Evolutionary conservation across 2,797 vertebrate genomes (phyloP), one percentile per base, ranked within the genome.

Genomic region (Falco biarmicus): DNA sequence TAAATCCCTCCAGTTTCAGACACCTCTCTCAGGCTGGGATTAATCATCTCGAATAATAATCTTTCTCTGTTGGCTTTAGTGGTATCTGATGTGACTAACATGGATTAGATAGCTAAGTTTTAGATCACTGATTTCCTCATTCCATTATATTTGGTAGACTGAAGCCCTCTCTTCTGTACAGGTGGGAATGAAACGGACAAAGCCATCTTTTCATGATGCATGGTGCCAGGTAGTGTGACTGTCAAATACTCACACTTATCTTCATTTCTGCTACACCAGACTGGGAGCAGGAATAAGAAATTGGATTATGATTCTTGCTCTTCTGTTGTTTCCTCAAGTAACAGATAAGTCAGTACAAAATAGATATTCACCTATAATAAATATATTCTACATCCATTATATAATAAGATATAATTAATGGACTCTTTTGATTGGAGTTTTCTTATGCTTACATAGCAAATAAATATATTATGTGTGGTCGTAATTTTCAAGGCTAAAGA

Each of bases 1-100:
- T 80, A 84, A 95, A 91, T 91, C 57, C 56, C 60, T 88, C n/a
- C 15, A 18, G 31, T 83, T 91, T 87, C 73, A 84, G 94, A 88
- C 57, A 63, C 25, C 47, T 79, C 28, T 92, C 76, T 86, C 25
- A 85, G 68, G 28, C 31, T 84, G 59, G 47, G 57, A 95, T 95
- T 87, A 85, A 90, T 95, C 43, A 63, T 60, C 28, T 81, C 57
- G 45, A 71, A 78, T 87, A 61, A 78, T 78, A 80, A 87, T 78
- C 25, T 1, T 70, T 89, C 75, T 89, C 60, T 71, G 7, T 20
- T 87, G 71, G 41, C 39, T 71, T 5, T 56, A 13, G 48, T 29
- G 57, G 56, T 60, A 87, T 31, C 20, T 78, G 65, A 41, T 51
- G 48, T 74, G 84, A 69, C 43, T 79, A 89, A 79, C 66, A 28